Evolutionary conservation across 1,140 invertebrate genomes (phyloP), one percentile per base, ranked within the genome.

Genomic region (Ctenoplectra terminalis): DNA sequence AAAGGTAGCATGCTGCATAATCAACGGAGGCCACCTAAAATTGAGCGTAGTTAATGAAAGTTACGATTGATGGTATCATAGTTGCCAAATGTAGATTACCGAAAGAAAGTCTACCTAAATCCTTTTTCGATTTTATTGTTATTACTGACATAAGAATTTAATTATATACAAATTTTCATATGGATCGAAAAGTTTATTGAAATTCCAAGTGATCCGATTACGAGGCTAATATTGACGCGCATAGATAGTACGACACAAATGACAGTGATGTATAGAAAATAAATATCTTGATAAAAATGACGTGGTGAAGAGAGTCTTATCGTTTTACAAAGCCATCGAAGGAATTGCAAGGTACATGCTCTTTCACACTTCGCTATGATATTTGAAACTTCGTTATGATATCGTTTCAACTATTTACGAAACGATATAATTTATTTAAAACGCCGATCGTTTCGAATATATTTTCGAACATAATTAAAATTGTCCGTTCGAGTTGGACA

Each of bases 201-300:
- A 85, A 88, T 86, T 86, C 29, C 58, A 56, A 81, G 82, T 85
- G 54, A 66, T 50, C 40, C 40, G 52, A 34, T 56, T 77, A 50
- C 63, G n/a, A 70, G 46, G 56, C 46, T 81, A 54, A 79, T 78
- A 79, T 73, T 31, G 60, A 71, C 23, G 52, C 48, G 46, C 23
- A 54, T 69, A 56, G 46, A 40, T 71, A 78, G 56, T 76, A 81
- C 81, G 72, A 64, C 72, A 67, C 80, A 73, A 81, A 75, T 82
- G 80, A 83, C 52, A 86, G 81, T 77, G 84, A 67, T 83, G 60
- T 75, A 71, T 74, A 64, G 66, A 64, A 83, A 84, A 83, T 88
- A 88, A 90, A 87, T 89, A 73, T 87, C 73, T 67, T 74, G 82
- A 81, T 73, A 84, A 90, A 91, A 91, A 91, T 91, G 90, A 90